Base-by-base conservation (phyloP, 1,140 invertebrate genomes). In the Drosophila nigromelanica region DNA sequence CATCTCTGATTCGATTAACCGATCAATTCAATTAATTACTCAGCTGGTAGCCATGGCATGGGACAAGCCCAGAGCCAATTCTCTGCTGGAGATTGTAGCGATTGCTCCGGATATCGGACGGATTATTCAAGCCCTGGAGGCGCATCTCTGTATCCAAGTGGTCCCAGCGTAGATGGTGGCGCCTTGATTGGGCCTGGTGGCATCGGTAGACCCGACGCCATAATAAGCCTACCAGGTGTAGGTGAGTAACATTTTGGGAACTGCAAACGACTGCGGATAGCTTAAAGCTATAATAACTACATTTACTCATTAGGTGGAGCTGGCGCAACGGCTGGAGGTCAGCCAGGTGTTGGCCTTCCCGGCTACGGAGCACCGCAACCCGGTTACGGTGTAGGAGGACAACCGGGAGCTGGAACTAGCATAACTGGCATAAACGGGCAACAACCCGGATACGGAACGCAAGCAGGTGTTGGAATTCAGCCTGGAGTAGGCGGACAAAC, bases 21-120 rank as follows among this genome's bases (percentile, higher is more conserved):
- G 3, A n/a, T 5, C 3, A 55, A 40, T 27, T 3, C 3, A 2
- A 61, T 52, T 3, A 37, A 27, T 61, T 40, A 15, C 62, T 60
- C 30, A 96, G 95, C 93, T 93, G 95, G 95, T 18, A 94, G 91
- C 27, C 95, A 94, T 87, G 96, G 96, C 61, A 96, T 96, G 95
- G 96, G 95, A 2, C 95, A 96, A 93, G 95, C 96, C 1, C 96
- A 97, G 92, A 97, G 96, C 93, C 94, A 95, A 87, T 93, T 94
- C 39, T 92, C 93, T 45, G 93, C 92, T 27, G 93, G 94, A 55
- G 93, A 93, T 40, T 93, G 91, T 61, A 93, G 92, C 51, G 93
- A 93, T 90, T 81, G 76, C 48, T 24, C 60, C 18, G 63, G 66
- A 14, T 80, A 68, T 52, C 73, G 62, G 33, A 56, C 69, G 7